A percentile compares a stretch with the other conserved stretches of the same genome.
These are phyloP conservation scores for Disparrhopalites patrizii DNA, from an alignment of 2,888 invertebrate species.

Conservation along the genomic window DNA sequence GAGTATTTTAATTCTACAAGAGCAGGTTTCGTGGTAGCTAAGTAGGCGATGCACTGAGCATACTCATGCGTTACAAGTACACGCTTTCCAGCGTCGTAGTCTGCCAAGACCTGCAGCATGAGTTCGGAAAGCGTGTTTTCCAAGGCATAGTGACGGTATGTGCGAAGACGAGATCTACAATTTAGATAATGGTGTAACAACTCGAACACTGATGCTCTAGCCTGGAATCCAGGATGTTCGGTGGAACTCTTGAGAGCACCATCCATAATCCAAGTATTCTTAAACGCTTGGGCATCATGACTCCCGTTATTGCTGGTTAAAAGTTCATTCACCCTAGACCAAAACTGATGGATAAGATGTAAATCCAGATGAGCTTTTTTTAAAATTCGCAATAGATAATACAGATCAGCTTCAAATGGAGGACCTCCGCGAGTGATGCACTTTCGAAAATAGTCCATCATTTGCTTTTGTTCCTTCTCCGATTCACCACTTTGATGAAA, in stretches of 20 bases:
- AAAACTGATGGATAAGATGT: conserved; percentile 32
- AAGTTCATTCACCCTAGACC: conserved; percentile 29
- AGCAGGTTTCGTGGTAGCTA: neutral
- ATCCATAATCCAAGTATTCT: neutral
- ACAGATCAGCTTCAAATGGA: conserved; percentile 31
- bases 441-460: neutral
- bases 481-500: no score
- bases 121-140: neutral
- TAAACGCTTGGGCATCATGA: no score
- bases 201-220: neutral
- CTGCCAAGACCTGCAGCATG: no score
- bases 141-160: neutral
- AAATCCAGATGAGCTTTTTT: conserved; percentile 28
- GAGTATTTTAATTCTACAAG: neutral
- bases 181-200: no score
- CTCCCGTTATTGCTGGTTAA: no score
- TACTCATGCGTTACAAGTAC: no score
- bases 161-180: no score
- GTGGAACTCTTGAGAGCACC: neutral
- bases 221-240: neutral
- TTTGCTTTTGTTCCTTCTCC: conserved; percentile 19
- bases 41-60: neutral
- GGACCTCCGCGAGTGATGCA: neutral
- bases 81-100: no score
- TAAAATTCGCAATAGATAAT: conserved; percentile 26